phyloP scores from a whole-genome alignment of 2,888 invertebrate genomes.

The Halocaridina rubra region DNA sequence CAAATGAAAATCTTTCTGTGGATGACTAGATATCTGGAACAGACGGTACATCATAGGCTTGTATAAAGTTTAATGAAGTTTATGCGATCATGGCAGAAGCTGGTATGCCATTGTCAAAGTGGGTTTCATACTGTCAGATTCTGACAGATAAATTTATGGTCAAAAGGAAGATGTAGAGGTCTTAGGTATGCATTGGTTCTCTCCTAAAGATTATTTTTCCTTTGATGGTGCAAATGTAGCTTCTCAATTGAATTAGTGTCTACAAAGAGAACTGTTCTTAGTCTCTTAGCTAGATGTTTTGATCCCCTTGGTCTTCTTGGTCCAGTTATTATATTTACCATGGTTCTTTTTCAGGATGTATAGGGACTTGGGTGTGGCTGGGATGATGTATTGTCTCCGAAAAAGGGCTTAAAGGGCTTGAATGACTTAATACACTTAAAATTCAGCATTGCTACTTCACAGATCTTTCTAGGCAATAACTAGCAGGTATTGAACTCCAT shows the following conservation, averaged over 20 bases:
- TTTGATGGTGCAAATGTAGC: too few relatives aligned
- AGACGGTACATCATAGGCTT: constrained; percentile 12
- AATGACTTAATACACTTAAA: not conserved
- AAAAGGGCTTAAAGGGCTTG: constrained; percentile 1
- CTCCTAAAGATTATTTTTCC: not conserved
- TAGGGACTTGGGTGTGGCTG: constrained; percentile 40
- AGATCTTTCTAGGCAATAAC: not conserved
- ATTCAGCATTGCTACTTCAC: constrained; percentile 24
- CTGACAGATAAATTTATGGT: not conserved
- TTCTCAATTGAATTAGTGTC: too few relatives aligned
- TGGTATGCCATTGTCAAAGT: constrained; percentile 14
- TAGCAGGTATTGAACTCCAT: constrained; percentile 23
- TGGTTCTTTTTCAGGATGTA: constrained; percentile 52
- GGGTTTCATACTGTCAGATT: not conserved
- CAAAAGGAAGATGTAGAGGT: not conserved
- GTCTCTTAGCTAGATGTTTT: constrained; percentile 25
- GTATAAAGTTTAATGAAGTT: not conserved
- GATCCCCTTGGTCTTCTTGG: constrained; percentile 35
- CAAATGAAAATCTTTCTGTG: constrained; percentile 21
- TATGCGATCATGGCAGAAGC: not conserved
- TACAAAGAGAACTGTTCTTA: too few relatives aligned
- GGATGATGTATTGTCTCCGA: constrained; percentile 16
- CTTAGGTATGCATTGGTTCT: constrained; percentile 43
- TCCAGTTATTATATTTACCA: constrained; percentile 22
- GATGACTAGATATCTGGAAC: constrained; percentile 28